Conservation (phyloP, 1,140 invertebrate genomes). For the Homarus americanus region DNA sequence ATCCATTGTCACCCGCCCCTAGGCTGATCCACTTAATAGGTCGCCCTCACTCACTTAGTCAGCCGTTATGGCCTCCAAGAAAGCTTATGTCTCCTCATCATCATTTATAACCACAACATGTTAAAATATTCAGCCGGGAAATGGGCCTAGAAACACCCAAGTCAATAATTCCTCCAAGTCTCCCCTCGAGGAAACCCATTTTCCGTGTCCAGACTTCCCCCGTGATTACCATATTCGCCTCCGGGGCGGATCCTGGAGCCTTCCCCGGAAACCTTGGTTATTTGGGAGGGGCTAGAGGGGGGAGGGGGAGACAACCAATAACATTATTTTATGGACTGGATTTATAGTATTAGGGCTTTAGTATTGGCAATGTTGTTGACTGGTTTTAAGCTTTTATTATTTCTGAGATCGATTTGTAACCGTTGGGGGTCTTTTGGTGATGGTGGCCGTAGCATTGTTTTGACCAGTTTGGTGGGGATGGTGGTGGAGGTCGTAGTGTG, state of each 20-base stretch:
- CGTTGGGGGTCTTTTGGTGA: too few species aligned
- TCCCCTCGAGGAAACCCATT: slow-evolving; percentile 11
- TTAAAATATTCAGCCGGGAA: slow-evolving; percentile 4
- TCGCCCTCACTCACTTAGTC: not conserved
- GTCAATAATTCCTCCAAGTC: not conserved
- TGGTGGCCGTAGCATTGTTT: too few species aligned
- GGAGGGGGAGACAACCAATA: not conserved
- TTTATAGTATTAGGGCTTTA: not conserved
- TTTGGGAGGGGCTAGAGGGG: not conserved
- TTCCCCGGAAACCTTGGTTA: not conserved
- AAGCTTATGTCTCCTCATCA: slow-evolving; percentile 14
- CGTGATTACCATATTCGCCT: not conserved
- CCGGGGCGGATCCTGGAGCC: not conserved
- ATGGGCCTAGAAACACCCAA: not conserved
- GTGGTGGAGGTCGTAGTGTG: too few species aligned
- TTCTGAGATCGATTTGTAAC: too few species aligned
- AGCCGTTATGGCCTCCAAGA: not conserved
- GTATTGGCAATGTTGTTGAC: too few species aligned
- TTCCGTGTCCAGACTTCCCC: not conserved
- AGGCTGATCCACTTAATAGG: not conserved
- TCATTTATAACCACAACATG: slow-evolving; percentile 18
- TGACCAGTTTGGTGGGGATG: too few species aligned
- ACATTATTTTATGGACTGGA: not conserved
- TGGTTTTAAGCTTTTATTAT: too few species aligned
- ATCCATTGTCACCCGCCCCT: slow-evolving; percentile 5